Evolutionary conservation across 2,888 invertebrate species (phyloP).

Genomic region (Hetaerina titia): DNA sequence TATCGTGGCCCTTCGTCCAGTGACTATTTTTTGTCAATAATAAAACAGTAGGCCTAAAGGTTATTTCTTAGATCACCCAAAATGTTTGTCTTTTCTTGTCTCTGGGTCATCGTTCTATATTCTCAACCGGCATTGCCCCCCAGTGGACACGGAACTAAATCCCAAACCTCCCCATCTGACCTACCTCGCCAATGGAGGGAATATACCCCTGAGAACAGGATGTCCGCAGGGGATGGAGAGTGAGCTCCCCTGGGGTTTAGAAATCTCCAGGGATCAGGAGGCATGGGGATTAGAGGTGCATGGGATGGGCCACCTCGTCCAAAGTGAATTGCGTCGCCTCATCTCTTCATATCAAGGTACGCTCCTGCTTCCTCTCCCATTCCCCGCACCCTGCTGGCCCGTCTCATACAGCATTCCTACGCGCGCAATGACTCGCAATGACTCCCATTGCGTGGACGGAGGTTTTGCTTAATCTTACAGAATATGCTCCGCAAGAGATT

Average conservation of each 20-base stretch:
- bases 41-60: no score
- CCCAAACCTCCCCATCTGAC: background rate
- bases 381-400: background rate
- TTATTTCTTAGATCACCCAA: background rate
- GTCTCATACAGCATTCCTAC: background rate
- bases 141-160: background rate
- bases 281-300: background rate
- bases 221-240: background rate
- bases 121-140: background rate
- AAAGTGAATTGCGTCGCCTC: slow-evolving; percentile 22
- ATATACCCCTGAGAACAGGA: background rate
- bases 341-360: background rate
- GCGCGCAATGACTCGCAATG: background rate
- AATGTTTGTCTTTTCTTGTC: background rate
- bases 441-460: background rate
- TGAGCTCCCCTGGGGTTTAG: background rate
- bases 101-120: background rate
- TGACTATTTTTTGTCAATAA: no score
- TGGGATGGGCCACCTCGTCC: background rate
- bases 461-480: slow-evolving; percentile 30
- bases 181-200: background rate
- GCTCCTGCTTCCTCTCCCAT: background rate
- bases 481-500: background rate
- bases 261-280: slow-evolving; percentile 16
- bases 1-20: no score